phyloP scores from a whole-genome alignment of 2,797 vertebrate species.

The Notoglanidium macrostoma region DNA sequence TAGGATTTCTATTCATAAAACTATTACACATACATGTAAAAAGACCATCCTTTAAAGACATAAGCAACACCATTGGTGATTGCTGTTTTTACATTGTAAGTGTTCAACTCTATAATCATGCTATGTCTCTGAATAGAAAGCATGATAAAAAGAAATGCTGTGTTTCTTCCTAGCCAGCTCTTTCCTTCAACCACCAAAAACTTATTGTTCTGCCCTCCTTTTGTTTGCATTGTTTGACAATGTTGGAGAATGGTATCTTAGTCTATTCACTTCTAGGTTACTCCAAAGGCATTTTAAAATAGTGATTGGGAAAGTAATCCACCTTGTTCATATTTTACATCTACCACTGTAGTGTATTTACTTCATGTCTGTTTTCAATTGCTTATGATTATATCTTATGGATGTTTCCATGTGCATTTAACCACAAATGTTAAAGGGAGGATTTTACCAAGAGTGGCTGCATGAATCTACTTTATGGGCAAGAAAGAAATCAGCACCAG shows the following conservation, averaged over 20 bases:
- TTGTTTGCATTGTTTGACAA: not conserved
- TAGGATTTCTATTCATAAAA: not conserved
- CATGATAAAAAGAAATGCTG: not conserved
- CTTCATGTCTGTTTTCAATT: not conserved
- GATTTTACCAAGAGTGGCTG: not conserved
- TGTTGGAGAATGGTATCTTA: not conserved
- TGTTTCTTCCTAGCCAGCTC: not conserved
- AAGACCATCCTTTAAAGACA: not conserved
- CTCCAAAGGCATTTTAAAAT: not conserved
- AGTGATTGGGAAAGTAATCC: not conserved
- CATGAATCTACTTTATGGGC: not conserved
- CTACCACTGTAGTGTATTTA: not conserved
- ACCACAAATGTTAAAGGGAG: not conserved
- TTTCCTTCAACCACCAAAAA: not conserved
- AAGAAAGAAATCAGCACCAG: not conserved
- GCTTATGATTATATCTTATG: not conserved
- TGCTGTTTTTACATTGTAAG: not conserved
- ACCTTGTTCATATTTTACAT: constrained; percentile 4
- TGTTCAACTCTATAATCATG: not conserved
- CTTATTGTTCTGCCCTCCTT: not conserved
- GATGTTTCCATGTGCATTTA: not conserved
- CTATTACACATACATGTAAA: not conserved
- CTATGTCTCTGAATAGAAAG: not conserved
- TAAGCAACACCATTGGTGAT: not conserved
- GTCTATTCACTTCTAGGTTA: not conserved